phyloP scores from a whole-genome alignment of 2,113 vertebrate genomes.

The Indri indri region DNA sequence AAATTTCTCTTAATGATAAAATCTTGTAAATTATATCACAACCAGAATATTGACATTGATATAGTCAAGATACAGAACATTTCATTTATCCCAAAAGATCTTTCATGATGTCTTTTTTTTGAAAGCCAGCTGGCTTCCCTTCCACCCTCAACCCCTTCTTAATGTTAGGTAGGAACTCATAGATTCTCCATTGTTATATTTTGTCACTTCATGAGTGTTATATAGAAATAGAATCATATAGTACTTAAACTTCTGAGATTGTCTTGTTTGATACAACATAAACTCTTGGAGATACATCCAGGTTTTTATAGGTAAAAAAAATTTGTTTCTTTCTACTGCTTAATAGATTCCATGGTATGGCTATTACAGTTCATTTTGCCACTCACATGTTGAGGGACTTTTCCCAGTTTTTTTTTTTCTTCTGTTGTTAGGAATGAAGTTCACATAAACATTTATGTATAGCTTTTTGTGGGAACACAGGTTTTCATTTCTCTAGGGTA shows the following conservation, averaged over 20 bases:
- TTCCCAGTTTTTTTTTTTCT: background rate
- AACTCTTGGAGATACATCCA: background rate
- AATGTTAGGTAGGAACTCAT: background rate
- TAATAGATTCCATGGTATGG: background rate
- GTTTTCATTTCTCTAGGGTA: background rate
- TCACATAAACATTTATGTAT: background rate
- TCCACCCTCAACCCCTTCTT: background rate
- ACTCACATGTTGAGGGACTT: background rate
- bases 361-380: background rate
- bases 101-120: background rate
- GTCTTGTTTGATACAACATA: background rate
- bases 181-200: background rate
- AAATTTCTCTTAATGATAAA: background rate
- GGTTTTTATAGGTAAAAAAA: background rate
- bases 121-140: background rate
- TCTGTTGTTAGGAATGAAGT: background rate
- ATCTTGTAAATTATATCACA: background rate
- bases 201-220: background rate
- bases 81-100: background rate
- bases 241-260: background rate
- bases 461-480: background rate
- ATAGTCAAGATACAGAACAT: background rate
- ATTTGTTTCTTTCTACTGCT: background rate
- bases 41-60: background rate
- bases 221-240: background rate